Evolutionary conservation across 1,140 invertebrate genomes (phyloP).

Genomic region (Pogonomyrmex californicus): DNA sequence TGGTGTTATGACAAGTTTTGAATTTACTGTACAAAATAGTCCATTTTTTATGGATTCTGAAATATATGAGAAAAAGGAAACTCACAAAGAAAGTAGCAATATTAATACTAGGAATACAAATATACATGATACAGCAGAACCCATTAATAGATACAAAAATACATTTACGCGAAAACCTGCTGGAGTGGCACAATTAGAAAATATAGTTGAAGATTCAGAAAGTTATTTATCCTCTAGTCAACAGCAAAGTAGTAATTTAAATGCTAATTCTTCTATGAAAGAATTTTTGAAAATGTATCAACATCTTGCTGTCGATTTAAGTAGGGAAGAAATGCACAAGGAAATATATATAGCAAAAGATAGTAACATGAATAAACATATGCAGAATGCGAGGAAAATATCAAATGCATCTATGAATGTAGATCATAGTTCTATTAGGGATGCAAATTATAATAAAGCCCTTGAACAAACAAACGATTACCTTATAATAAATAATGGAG

Average conservation of each 20-base stretch:
- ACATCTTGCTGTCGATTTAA: not conserved
- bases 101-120: slow-evolving; percentile 74
- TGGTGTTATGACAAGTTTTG: slow-evolving; percentile 91
- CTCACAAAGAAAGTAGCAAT: slow-evolving; percentile 81
- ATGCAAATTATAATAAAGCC: not conserved
- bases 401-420: not conserved
- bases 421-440: not conserved
- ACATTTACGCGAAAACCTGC: slow-evolving; percentile 75
- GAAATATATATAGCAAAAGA: not conserved
- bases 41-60: slow-evolving; percentile 77
- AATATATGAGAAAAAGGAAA: slow-evolving; percentile 84
- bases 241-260: slow-evolving; percentile 79
- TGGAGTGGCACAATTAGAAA: slow-evolving; percentile 78
- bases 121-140: slow-evolving; percentile 82
- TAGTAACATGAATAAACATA: not conserved
- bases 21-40: slow-evolving; percentile 88
- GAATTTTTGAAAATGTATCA: slow-evolving; percentile 45
- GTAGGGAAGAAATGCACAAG: not conserved
- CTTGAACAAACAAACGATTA: slow-evolving; percentile 11
- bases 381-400: not conserved
- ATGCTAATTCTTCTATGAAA: slow-evolving; percentile 57
- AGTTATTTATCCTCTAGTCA: slow-evolving; percentile 83
- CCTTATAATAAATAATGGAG: not conserved
- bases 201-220: slow-evolving; percentile 84
- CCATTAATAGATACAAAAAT: slow-evolving; percentile 77